These are phyloP conservation scores for Drosophila ironensis DNA, from an alignment of 1,140 invertebrate genomes.

Conservation along the genomic window DNA sequence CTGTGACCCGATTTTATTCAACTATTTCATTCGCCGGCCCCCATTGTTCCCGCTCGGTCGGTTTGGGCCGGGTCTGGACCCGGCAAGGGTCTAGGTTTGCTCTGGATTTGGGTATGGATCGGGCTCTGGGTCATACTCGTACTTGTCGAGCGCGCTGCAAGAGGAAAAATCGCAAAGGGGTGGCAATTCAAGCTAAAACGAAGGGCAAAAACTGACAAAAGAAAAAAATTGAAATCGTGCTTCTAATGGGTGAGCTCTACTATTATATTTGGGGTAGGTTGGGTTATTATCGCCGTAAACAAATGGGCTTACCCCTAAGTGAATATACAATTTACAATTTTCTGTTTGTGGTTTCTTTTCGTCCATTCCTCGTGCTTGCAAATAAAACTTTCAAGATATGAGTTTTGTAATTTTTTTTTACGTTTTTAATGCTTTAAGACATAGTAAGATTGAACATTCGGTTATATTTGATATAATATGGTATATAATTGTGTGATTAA, in stretches of 20 bases:
- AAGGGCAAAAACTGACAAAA: background rate
- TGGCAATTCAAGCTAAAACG: conserved; percentile 1
- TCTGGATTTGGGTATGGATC: background rate
- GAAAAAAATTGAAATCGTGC: conserved; percentile 13
- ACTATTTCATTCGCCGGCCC: conserved; percentile 36
- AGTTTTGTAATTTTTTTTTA: conserved; percentile 43
- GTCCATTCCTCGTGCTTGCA: conserved; percentile 7
- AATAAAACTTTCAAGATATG: conserved; percentile 49
- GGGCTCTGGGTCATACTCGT: no score
- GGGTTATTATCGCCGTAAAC: background rate
- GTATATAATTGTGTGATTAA: conserved; percentile 34
- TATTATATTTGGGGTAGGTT: conserved; percentile 9
- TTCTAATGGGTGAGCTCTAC: conserved; percentile 19
- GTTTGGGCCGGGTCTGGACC: no score
- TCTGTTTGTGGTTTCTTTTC: background rate
- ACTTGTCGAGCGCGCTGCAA: conserved; percentile 1
- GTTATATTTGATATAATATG: conserved; percentile 30
- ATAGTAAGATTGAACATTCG: conserved; percentile 59
- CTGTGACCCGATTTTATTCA: conserved; percentile 75
- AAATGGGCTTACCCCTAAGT: no score
- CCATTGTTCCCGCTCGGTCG: conserved; percentile 31
- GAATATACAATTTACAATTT: no score
- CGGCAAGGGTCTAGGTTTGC: no score
- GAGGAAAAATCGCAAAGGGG: conserved; percentile 25
- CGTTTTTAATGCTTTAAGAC: conserved; percentile 61